Base-by-base conservation (phyloP, 2,888 invertebrate genomes). In the Trilocha varians region DNA sequence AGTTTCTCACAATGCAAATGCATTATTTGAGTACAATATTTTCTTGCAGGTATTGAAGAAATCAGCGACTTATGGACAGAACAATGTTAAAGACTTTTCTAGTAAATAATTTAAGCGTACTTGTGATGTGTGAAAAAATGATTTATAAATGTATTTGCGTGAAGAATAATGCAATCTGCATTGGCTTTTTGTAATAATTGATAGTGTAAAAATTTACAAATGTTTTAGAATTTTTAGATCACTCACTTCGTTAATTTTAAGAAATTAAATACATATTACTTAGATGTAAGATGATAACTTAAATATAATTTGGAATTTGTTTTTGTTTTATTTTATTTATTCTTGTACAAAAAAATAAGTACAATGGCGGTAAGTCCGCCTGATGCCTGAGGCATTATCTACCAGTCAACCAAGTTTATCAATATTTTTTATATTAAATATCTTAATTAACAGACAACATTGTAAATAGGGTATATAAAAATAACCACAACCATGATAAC, bases 271-370 rank as follows among this genome's bases (percentile, higher is more conserved):
- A 25, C 25, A 25, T 25, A 25, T 25, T 25, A 9, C 41, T 34
- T 38, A 34, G 36, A 41, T 52, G 41, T 48, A 50, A 41, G 43
- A 47, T 52, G 51, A 45, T 52, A 48, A 34, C 17, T 42, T 38
- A 16, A 35, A 16, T 35, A 35, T 35, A 35, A 35, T 35, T 3
- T 25, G 2, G 25, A 25, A 9, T 2, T 25, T 9, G 11, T 9
- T 25, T 25, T 25, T 25, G 6, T 3, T 6, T 25, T 25, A 9
- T 25, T 9, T 25, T 25, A 9, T 25, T 25, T 3, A 25, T 3
- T 25, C 8, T 5, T 18, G 5, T 6, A 6, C 18, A 18, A 18
- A 8, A 18, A 6, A 18, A 18, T 8, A 18, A 18, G 5, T 18
- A 18, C 8, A 18, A 8, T 18, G n/a, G n/a, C n/a, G n/a, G n/a